A percentile compares a stretch with the other conserved stretches of the same genome.
These are phyloP conservation scores for Dicyrtomina minuta DNA, from an alignment of 2,888 invertebrate genomes.

Conservation along the genomic window DNA sequence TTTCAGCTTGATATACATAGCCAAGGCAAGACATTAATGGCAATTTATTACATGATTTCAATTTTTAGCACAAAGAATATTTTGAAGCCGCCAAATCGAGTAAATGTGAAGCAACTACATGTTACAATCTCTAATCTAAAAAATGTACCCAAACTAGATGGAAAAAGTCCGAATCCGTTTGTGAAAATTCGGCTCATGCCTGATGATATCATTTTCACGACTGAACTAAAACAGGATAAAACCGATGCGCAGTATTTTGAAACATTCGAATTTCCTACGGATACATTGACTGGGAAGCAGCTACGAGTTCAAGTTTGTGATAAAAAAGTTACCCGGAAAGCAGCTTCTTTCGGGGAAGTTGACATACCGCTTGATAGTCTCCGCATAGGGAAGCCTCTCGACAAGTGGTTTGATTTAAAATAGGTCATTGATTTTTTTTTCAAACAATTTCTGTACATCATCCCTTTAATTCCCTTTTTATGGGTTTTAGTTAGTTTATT, in stretches of 20 bases:
- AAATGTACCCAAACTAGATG: slow-evolving; percentile 32
- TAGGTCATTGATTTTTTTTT: no score
- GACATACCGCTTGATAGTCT: slow-evolving; percentile 32
- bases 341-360: slow-evolving; percentile 37
- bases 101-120: slow-evolving; percentile 36
- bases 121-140: slow-evolving; percentile 42
- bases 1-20: no score
- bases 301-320: slow-evolving; percentile 46
- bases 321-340: slow-evolving; percentile 44
- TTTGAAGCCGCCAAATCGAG: slow-evolving; percentile 12
- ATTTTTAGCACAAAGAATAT: not conserved
- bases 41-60: no score
- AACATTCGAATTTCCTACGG: slow-evolving; percentile 39
- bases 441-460: no score
- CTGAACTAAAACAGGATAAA: slow-evolving; percentile 35
- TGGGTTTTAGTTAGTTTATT: no score
- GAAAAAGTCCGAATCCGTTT: slow-evolving; percentile 34
- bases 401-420: slow-evolving; percentile 39
- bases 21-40: no score
- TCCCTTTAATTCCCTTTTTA: no score
- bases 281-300: slow-evolving; percentile 22
- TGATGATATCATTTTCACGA: slow-evolving; percentile 35
- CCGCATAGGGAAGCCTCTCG: slow-evolving; percentile 34
- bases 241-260: slow-evolving; percentile 40
- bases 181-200: slow-evolving; percentile 42